phyloP scores from a whole-genome alignment of 2,113 vertebrate species.

The Ciconia stormi region DNA sequence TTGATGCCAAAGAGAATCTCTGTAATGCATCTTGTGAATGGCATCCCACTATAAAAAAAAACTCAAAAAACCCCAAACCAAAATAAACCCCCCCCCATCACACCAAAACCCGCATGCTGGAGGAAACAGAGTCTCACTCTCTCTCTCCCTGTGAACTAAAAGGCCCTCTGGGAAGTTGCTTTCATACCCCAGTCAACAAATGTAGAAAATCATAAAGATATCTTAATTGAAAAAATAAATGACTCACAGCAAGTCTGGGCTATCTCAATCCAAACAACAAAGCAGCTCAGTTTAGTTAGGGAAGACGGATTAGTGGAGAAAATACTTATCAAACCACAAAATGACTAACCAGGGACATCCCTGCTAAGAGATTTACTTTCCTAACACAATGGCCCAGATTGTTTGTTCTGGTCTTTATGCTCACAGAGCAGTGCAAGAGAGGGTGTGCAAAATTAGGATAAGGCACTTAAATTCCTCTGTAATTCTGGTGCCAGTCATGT shows the following conservation, averaged over 20 bases:
- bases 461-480: background rate
- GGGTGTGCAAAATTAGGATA: background rate
- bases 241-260: background rate
- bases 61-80: background rate
- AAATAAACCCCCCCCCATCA: background rate
- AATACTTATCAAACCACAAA: conserved; percentile 50
- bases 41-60: background rate
- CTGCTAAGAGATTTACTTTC: conserved; percentile 5
- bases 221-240: conserved; percentile 40
- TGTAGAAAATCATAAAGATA: conserved; percentile 29
- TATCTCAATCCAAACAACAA: conserved; percentile 51
- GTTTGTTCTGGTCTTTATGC: background rate
- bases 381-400: background rate
- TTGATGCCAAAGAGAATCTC: background rate
- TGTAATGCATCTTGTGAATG: background rate
- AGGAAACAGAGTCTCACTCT: background rate
- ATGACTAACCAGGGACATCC: conserved; percentile 37
- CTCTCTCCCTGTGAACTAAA: background rate
- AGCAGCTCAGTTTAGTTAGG: conserved; percentile 37
- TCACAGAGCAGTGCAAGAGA: background rate
- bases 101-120: background rate
- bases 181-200: conserved; percentile 15
- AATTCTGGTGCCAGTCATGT: background rate
- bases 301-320: conserved; percentile 1
- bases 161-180: background rate